Base-by-base conservation (phyloP, 2,888 invertebrate species). In the Lycophotia porphyrea region DNA sequence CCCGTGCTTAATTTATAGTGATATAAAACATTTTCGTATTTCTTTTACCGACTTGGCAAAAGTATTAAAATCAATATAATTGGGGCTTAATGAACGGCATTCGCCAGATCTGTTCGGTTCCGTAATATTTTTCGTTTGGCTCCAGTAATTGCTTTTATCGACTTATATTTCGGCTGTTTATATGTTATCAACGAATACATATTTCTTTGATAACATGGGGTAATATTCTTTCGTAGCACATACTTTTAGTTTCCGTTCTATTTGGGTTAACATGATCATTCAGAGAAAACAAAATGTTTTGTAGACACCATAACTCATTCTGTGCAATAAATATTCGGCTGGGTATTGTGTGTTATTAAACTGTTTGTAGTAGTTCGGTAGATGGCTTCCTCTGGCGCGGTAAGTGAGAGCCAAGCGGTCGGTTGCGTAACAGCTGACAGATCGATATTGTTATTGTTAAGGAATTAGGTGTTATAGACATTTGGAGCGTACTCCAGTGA, bases 371-470 rank as follows among this genome's bases (percentile, higher is more conserved):
- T 87, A 85, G 81, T 76, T 72, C 71, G 75, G 76, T 80, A 77
- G 81, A 85, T 84, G 78, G 83, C 87, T 91, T 90, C 88, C 87
- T 90, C 86, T 86, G 81, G 82, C 84, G 88, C 87, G 84, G 87
- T 88, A 88, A 89, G 86, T 84, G 86, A 87, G 86, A 85, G 78
- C 78, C 84, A 78, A 85, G 82, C 84, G 80, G 75, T 84, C 47
- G 80, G 66, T 91, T 88, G 82, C 88, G 84, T 86, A 89, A 90
- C 76, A 80, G 83, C 84, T 88, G 87, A 87, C 83, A 86, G 88
- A 87, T 89, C 87, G 82, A 90, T 89, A 87, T 87, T 90, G 86
- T 89, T 88, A 87, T 87, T 87, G 87, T 89, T 88, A 82, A 79
- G 65, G 81, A 87, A 85, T 80, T 85, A 82, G 82, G 78, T 82